phyloP scores from a whole-genome alignment of 2,888 invertebrate genomes.

The Troilus luridus region DNA sequence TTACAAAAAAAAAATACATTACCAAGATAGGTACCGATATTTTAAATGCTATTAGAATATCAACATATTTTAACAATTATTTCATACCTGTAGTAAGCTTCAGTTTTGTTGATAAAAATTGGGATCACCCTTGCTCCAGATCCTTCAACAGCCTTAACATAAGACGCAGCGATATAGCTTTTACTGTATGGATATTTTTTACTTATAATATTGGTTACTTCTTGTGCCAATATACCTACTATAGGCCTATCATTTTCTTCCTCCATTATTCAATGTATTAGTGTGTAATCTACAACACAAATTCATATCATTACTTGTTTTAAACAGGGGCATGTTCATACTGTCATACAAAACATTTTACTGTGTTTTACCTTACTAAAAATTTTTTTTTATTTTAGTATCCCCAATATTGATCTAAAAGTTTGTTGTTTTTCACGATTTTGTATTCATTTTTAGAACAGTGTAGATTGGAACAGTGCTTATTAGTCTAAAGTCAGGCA shows the following conservation, averaged over 20 bases:
- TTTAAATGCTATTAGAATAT: no score
- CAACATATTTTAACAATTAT: background rate
- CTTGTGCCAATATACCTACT: conserved; percentile 62
- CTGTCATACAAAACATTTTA: background rate
- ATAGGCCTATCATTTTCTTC: conserved; percentile 53
- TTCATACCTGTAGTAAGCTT: conserved; percentile 63
- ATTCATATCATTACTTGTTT: background rate
- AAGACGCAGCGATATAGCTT: conserved; percentile 84
- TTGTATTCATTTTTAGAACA: no score
- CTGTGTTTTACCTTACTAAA: no score
- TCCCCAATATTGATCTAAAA: no score
- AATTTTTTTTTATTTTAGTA: no score
- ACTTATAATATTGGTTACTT: conserved; percentile 8
- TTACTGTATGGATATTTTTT: conserved; percentile 53
- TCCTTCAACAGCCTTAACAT: conserved; percentile 91
- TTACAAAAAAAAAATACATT: no score
- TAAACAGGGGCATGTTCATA: background rate
- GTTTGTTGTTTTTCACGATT: no score
- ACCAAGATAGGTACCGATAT: no score
- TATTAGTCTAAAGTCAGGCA: no score
- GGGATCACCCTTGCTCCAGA: conserved; percentile 90
- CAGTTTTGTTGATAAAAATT: conserved; percentile 70
- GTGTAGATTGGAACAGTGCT: no score
- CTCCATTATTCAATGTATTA: background rate
- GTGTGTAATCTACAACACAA: background rate